phyloP scores from a whole-genome alignment of 2,888 invertebrate species.

The Gibbula magus region DNA sequence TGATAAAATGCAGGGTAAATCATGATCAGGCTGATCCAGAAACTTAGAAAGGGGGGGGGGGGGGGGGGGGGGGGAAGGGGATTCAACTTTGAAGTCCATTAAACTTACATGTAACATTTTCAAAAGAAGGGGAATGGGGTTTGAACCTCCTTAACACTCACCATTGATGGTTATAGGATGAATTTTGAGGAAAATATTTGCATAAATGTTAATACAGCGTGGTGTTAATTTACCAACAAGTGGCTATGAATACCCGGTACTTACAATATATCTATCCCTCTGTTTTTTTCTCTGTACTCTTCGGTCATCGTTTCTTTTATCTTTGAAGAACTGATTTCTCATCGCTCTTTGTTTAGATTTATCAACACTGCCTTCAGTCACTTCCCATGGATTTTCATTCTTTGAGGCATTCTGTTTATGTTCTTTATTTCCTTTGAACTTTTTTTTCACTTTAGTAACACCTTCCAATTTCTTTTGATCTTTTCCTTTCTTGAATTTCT shows the following conservation, averaged over 20 bases:
- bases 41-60: too few relatives aligned
- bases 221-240: too few relatives aligned
- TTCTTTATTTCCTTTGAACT: neutral
- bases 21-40: too few relatives aligned
- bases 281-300: constrained; percentile 30
- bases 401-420: constrained; percentile 4
- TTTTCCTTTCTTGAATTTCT: constrained; percentile 12
- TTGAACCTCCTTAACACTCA: too few relatives aligned
- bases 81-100: too few relatives aligned
- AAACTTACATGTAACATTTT: too few relatives aligned
- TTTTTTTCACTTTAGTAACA: constrained; percentile 21
- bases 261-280: constrained; percentile 19
- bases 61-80: too few relatives aligned
- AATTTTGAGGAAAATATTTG: too few relatives aligned
- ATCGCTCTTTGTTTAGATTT: constrained; percentile 26
- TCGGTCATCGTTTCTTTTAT: constrained; percentile 25
- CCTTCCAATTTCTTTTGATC: constrained; percentile 30
- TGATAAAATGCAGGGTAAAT: too few relatives aligned
- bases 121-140: too few relatives aligned
- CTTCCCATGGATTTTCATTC: constrained; percentile 8
- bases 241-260: neutral
- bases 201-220: too few relatives aligned
- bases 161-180: too few relatives aligned
- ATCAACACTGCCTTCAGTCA: neutral
- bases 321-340: constrained; percentile 24